Evolutionary conservation across 1,140 invertebrate genomes (phyloP).

Genomic region (Teleogryllus occipitalis): DNA sequence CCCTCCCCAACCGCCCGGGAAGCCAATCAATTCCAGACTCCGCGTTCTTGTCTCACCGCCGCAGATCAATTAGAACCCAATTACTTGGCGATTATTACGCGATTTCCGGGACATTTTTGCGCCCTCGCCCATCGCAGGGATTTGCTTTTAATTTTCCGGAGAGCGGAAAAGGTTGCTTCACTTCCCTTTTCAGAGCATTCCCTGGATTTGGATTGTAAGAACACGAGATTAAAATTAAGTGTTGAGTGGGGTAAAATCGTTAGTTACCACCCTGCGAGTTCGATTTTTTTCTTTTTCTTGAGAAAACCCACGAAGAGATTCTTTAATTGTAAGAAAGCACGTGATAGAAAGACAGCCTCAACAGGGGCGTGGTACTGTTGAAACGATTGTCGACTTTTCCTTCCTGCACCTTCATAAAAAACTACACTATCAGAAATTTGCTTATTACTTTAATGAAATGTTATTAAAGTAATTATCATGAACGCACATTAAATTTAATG

Average conservation of each 20-base stretch:
- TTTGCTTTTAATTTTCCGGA: slow-evolving; percentile 1
- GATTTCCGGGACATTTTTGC: background rate
- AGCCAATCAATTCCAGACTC: background rate
- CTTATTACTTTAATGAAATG: too few relatives aligned
- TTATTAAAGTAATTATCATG: too few relatives aligned
- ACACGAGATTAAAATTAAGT: background rate
- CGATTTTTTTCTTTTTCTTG: too few relatives aligned
- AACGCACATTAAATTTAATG: too few relatives aligned
- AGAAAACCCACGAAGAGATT: too few relatives aligned
- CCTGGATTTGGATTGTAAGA: background rate
- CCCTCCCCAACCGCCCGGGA: too few relatives aligned
- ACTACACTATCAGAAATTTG: too few relatives aligned
- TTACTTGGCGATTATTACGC: background rate
- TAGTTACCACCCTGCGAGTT: background rate
- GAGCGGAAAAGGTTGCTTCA: background rate
- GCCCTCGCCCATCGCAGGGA: background rate
- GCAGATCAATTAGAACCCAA: background rate
- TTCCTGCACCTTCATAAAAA: too few relatives aligned
- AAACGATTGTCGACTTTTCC: too few relatives aligned
- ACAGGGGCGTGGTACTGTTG: too few relatives aligned
- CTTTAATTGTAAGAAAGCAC: too few relatives aligned
- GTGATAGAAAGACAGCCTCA: too few relatives aligned
- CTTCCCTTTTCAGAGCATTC: background rate
- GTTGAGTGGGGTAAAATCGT: background rate
- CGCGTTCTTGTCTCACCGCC: background rate